Conservation (phyloP, 2,797 vertebrate species). For the Phalloptychus januarius region DNA sequence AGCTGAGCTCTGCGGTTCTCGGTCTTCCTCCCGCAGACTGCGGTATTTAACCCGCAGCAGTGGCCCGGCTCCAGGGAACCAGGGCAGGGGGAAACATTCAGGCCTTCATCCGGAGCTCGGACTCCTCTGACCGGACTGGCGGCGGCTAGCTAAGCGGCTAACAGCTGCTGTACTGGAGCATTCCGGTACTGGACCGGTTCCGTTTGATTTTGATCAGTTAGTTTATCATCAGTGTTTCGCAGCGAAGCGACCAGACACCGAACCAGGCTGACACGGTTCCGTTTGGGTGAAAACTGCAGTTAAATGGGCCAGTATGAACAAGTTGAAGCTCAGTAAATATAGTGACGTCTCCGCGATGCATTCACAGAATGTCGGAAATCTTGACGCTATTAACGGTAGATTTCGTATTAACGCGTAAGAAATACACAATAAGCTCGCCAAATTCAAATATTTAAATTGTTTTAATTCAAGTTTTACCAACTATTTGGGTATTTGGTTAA, state of each 20-base stretch:
- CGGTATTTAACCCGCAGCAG: background rate
- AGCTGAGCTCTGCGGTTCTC: background rate
- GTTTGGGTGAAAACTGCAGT: background rate
- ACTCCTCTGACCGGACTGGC: slow-evolving; percentile 22
- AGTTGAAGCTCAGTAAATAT: slow-evolving; percentile 62
- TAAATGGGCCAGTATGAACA: slow-evolving; percentile 39
- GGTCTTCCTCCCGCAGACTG: accelerated
- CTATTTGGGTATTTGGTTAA: background rate
- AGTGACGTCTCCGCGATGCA: slow-evolving; percentile 63
- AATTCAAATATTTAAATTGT: background rate
- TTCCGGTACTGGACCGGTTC: background rate
- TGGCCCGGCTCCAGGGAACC: accelerated
- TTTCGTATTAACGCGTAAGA: background rate
- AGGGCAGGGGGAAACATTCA: background rate
- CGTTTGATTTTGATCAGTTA: background rate
- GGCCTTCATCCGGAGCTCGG: slow-evolving; percentile 34
- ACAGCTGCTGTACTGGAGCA: slow-evolving; percentile 39
- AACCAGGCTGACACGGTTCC: background rate
- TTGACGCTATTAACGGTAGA: accelerated
- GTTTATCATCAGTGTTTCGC: accelerated
- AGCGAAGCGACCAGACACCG: accelerated
- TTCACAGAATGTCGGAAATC: slow-evolving; percentile 41
- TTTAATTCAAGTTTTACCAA: background rate
- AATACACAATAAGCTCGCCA: background rate
- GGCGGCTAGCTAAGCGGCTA: slow-evolving; percentile 59